phyloP scores from a whole-genome alignment of 2,888 invertebrate genomes.

The Hipparchia sbordonii region DNA sequence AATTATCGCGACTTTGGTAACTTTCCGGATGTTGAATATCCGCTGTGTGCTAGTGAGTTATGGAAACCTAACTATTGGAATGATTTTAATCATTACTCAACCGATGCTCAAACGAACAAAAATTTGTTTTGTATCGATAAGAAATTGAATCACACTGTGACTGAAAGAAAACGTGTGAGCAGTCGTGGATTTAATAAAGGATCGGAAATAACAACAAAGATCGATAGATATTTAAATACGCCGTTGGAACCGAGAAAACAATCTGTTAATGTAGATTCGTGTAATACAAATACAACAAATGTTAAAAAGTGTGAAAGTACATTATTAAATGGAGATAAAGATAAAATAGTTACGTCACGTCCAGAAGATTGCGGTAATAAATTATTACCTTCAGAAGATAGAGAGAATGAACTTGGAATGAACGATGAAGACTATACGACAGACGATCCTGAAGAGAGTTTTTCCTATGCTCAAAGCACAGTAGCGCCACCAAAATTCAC shows the following conservation, averaged over 20 bases:
- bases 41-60: conserved; percentile 56
- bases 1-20: conserved; percentile 43
- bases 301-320: neutral
- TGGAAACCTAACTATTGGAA: conserved; percentile 63
- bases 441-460: conserved; percentile 37
- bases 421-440: conserved; percentile 43
- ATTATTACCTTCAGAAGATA: conserved; percentile 6
- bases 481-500: conserved; percentile 25
- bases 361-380: conserved; percentile 8
- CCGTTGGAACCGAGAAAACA: neutral
- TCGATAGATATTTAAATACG: conserved; percentile 8
- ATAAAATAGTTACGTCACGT: neutral
- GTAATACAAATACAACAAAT: neutral
- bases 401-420: neutral
- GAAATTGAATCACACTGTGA: conserved; percentile 1
- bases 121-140: conserved; percentile 2
- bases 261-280: neutral
- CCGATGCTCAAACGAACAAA: neutral
- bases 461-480: conserved; percentile 33
- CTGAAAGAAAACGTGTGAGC: neutral
- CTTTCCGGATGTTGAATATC: conserved; percentile 70
- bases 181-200: neutral
- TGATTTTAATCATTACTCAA: conserved; percentile 21
- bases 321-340: conserved; percentile 10
- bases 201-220: neutral